Evolutionary conservation across 92 coral and sea anemone species (phyloP).

Genomic region (Palythoa heliodiscus): DNA sequence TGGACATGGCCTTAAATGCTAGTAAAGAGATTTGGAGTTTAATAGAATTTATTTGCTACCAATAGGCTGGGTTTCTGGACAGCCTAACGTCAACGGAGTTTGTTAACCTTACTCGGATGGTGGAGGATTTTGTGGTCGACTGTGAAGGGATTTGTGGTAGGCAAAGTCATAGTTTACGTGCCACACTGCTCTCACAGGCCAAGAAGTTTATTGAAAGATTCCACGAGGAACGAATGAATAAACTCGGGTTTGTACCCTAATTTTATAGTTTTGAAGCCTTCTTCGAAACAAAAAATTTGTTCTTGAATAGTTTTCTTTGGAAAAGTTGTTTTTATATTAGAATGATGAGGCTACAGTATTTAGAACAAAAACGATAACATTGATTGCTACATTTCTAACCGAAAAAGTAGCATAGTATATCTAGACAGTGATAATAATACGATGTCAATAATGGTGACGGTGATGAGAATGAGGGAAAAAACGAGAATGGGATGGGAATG

Average conservation of each 20-base stretch:
- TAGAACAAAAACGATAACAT: no score
- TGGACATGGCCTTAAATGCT: no score
- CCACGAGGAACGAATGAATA: constrained; percentile 96
- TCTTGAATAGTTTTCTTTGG: no score
- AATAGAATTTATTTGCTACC: background rate
- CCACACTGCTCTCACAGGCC: constrained; percentile 90
- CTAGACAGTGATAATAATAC: no score
- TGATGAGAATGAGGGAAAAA: no score
- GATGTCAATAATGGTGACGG: no score
- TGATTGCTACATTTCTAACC: no score
- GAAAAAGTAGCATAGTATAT: no score
- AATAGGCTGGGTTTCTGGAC: constrained; percentile 93
- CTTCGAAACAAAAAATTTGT: no score
- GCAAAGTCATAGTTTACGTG: constrained; percentile 93
- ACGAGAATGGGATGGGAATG: no score
- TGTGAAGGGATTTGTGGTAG: constrained; percentile 97
- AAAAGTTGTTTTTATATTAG: no score
- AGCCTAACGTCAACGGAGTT: constrained; percentile 95
- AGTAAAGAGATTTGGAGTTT: background rate
- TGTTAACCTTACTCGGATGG: constrained; percentile 88
- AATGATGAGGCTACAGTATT: no score
- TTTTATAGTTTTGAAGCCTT: background rate
- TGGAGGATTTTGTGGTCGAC: constrained; percentile 93
- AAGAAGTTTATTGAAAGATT: constrained; percentile 96
- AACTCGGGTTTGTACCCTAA: constrained; percentile 70